Conservation (phyloP, 2,888 invertebrate species). For the Cheiracanthium punctorium region DNA sequence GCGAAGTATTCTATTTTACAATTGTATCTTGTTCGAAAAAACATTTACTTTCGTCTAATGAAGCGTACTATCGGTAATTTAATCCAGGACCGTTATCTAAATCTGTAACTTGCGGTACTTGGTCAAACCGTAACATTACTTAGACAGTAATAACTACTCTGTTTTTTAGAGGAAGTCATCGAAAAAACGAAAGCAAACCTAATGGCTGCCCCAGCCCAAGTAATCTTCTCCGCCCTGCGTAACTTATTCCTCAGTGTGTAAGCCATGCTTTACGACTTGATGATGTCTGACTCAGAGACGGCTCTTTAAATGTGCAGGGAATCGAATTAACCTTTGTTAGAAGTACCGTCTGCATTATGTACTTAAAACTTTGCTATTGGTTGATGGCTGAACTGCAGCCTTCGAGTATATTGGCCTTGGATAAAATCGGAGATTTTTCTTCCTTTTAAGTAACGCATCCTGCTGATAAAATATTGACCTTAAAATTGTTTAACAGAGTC, state of each 20-base stretch:
- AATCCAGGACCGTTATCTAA: not conserved
- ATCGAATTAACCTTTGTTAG: conserved; percentile 57
- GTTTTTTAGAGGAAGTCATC: conserved; percentile 3
- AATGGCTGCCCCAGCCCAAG: not conserved
- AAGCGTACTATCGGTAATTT: not conserved
- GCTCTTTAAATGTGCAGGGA: conserved; percentile 26
- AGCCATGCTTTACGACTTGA: conserved; percentile 41
- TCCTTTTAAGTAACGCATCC: conserved; percentile 5
- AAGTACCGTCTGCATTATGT: conserved; percentile 12
- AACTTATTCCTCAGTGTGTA: conserved; percentile 9
- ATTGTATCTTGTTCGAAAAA: too few species aligned
- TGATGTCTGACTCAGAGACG: conserved; percentile 38
- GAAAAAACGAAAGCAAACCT: not conserved
- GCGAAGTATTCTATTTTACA: too few species aligned
- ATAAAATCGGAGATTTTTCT: not conserved
- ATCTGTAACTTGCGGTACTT: not conserved
- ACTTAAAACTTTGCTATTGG: not conserved
- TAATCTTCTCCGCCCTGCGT: conserved; percentile 8
- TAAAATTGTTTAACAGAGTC: not conserved
- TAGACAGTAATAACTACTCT: not conserved
- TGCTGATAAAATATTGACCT: conserved; percentile 8
- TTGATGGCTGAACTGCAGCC: not conserved
- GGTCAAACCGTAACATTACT: not conserved
- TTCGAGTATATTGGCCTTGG: not conserved
- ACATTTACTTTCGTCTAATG: too few species aligned